phyloP scores from a whole-genome alignment of 2,888 invertebrate species.

The Cylindroiulus punctatus region DNA sequence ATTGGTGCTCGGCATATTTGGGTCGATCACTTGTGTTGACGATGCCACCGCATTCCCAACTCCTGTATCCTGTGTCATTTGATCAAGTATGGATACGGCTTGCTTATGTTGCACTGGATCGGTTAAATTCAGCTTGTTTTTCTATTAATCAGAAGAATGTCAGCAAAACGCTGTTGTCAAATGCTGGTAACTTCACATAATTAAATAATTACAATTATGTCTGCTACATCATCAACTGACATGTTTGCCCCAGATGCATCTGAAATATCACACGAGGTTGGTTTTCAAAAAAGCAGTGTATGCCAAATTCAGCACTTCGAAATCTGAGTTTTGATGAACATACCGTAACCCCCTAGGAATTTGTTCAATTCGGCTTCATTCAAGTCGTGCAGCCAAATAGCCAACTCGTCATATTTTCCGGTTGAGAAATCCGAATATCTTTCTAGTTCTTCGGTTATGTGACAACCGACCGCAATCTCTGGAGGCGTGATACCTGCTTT shows the following conservation, averaged over 20 bases:
- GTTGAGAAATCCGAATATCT: not conserved
- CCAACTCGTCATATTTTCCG: constrained; percentile 50
- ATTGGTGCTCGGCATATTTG: not conserved
- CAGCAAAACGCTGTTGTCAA: not conserved
- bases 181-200: not conserved
- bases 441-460: not conserved
- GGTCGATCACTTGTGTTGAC: not conserved
- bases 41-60: not conserved
- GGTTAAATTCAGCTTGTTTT: constrained; percentile 53
- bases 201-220: constrained; percentile 48
- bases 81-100: constrained; percentile 26
- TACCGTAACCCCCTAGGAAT: constrained; percentile 55
- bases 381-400: constrained; percentile 32
- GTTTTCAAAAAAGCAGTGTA: not conserved
- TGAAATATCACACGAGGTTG: not conserved
- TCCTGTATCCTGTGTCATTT: constrained; percentile 49
- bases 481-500: not conserved
- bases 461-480: constrained; percentile 51
- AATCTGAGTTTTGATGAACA: not conserved
- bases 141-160: constrained; percentile 19
- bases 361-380: constrained; percentile 35
- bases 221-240: constrained; percentile 6
- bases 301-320: not conserved
- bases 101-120: constrained; percentile 55
- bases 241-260: constrained; percentile 53